These are phyloP conservation scores for Anastrepha obliqua DNA, from an alignment of 1,140 invertebrate species.

Conservation along the genomic window DNA sequence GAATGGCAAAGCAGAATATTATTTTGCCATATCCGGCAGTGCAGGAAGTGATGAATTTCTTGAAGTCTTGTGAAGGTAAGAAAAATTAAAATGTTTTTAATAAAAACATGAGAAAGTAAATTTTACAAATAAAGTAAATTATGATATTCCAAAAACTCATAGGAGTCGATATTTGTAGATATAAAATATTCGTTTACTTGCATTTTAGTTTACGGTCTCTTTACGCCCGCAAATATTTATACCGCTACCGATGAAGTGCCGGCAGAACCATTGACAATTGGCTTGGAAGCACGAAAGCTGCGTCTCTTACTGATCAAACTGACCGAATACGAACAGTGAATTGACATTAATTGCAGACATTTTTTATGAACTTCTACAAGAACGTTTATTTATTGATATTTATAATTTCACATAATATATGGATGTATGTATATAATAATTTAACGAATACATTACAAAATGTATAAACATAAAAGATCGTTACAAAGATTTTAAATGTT, in stretches of 20 bases:
- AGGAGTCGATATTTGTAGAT: too few species aligned
- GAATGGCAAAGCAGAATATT: conserved; percentile 91
- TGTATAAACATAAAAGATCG: conserved; percentile 31
- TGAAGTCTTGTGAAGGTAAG: conserved; percentile 87
- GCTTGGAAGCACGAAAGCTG: conserved; percentile 71
- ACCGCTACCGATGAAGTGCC: conserved; percentile 67
- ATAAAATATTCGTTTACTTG: not conserved
- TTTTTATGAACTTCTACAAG: too few species aligned
- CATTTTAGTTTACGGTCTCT: conserved; percentile 68
- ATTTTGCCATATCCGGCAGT: conserved; percentile 89
- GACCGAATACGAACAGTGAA: conserved; percentile 69
- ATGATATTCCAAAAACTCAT: too few species aligned
- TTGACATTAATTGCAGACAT: too few species aligned
- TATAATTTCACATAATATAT: conserved; percentile 1
- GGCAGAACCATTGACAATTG: conserved; percentile 70
- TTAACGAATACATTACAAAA: conserved; percentile 40
- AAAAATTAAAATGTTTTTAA: not conserved
- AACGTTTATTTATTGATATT: not conserved
- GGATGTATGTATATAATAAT: not conserved
- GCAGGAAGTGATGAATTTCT: conserved; percentile 91
- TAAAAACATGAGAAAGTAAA: not conserved
- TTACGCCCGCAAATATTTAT: conserved; percentile 72
- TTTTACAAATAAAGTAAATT: too few species aligned
- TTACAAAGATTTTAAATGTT: conserved; percentile 23
- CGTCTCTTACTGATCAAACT: conserved; percentile 66